Percentiles rank a stretch among this genome's conserved stretches.
phyloP scores from a whole-genome alignment of 2,113 vertebrate genomes.

The Corythaixoides concolor region DNA sequence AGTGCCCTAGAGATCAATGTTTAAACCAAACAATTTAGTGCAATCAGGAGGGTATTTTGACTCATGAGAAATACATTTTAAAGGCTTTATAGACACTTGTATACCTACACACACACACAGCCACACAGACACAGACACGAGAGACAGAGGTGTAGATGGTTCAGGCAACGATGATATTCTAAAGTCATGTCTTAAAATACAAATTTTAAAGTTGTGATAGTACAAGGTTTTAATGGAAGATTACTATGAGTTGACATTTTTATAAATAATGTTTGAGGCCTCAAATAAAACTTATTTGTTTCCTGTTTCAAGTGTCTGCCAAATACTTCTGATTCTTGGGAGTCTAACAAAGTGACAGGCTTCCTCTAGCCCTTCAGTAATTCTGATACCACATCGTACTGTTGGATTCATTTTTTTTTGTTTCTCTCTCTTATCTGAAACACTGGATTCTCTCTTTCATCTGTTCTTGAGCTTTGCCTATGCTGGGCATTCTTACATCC shows the following conservation, averaged over 20 bases:
- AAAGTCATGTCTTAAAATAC: background rate
- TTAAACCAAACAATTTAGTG: background rate
- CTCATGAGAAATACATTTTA: background rate
- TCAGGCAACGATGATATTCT: background rate
- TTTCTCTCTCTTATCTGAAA: background rate
- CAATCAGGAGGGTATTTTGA: background rate
- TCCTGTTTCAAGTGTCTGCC: background rate
- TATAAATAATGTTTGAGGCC: background rate
- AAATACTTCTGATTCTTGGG: conserved; percentile 29
- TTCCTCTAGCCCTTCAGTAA: background rate
- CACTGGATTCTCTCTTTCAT: background rate
- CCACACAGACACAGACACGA: background rate
- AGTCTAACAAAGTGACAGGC: background rate
- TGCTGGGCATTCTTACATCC: background rate
- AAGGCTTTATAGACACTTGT: background rate
- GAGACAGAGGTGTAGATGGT: background rate
- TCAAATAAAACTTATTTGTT: background rate
- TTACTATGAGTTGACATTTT: background rate
- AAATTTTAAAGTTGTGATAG: background rate
- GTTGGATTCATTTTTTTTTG: background rate
- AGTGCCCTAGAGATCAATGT: background rate
- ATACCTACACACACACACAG: background rate
- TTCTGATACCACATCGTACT: background rate
- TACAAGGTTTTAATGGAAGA: background rate
- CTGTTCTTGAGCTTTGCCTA: background rate